Evolutionary conservation across 2,797 vertebrate species (phyloP), one percentile per base, ranked within the genome.

Genomic region (Loriculus beryllinus): DNA sequence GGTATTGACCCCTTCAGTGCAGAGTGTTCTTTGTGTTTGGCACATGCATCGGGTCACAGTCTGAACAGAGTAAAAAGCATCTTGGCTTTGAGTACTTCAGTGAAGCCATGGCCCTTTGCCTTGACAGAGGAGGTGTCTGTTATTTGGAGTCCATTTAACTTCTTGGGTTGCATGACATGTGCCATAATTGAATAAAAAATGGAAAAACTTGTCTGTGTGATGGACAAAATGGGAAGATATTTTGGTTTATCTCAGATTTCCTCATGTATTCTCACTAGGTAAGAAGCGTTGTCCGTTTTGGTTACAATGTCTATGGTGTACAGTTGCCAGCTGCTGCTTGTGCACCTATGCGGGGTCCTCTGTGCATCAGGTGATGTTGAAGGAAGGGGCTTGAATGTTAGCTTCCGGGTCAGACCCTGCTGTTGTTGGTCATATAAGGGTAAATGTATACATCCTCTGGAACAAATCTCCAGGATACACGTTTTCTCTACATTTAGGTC

Each of bases 291-390:
- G 10, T 5, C 8, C 5, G 17, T 85, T 87, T 43, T 51, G 8
- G 3, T 63, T 92, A 20, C 6, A 13, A 75, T 75, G 31, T 7
- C 8, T 15, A 18, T 0, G 0, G 6, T 16, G 14, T 4, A 3
- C 68, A 79, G 21, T 28, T 0, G 0, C 26, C 12, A 6, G 12
- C 12, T 35, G 18, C 49, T 31, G 26, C n/a, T 65, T 67, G 70
- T 74, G 35, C 17, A 63, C 5, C 8, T 25, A 0, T 0, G 0
- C 14, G 31, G 29, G 4, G 3, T 70, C 42, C 9, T 14, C 22
- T 86, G 22, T 15, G 3, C 11, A 22, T 35, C 37, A 74, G 18
- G 7, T 18, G 19, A n/a, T 74, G 40, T 25, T 67, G 49, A 74
- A 67, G 5, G 10, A 59, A 52, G 3, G 10, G 7, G 2, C 57